Percentiles rank a stretch among this genome's conserved stretches.
These are phyloP conservation scores for Ornithoptera priamus DNA, from an alignment of 2,888 invertebrate species.

Conservation along the genomic window DNA sequence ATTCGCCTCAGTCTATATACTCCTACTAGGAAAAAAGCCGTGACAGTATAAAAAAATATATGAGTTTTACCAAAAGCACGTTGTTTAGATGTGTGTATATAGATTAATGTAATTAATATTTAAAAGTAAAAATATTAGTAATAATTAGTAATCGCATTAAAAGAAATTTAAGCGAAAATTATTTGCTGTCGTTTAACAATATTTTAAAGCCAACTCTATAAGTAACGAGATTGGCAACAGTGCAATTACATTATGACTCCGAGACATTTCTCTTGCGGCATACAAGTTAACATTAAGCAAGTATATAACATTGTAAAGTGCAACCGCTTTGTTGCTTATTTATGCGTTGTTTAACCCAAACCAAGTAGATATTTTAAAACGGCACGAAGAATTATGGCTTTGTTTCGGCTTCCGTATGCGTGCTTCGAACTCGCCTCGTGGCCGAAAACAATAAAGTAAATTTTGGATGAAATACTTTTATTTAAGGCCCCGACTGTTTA, in stretches of 20 bases:
- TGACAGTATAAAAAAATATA: no score
- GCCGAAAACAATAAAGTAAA: constrained; percentile 59
- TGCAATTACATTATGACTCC: constrained; percentile 16
- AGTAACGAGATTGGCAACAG: constrained; percentile 9
- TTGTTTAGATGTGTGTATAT: not conserved
- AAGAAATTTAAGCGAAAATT: not conserved
- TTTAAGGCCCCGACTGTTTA: not conserved
- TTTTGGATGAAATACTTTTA: constrained; percentile 42
- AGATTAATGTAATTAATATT: not conserved
- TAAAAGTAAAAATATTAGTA: not conserved
- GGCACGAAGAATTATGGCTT: constrained; percentile 52
- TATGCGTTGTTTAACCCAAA: constrained; percentile 32
- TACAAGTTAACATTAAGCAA: constrained; percentile 20
- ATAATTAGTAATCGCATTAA: constrained; percentile 2
- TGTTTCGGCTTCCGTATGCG: constrained; percentile 57
- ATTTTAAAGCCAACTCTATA: constrained; percentile 1
- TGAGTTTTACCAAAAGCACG: no score
- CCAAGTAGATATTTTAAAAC: constrained; percentile 41
- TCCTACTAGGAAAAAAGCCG: no score
- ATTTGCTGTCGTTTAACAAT: not conserved
- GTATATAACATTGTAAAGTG: constrained; percentile 22
- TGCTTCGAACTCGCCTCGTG: constrained; percentile 46
- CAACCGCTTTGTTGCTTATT: constrained; percentile 26
- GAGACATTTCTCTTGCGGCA: constrained; percentile 16
- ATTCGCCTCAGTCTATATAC: no score